Evolutionary conservation across 2,797 vertebrate species (phyloP).

Genomic region (Meriones psammophilus): DNA sequence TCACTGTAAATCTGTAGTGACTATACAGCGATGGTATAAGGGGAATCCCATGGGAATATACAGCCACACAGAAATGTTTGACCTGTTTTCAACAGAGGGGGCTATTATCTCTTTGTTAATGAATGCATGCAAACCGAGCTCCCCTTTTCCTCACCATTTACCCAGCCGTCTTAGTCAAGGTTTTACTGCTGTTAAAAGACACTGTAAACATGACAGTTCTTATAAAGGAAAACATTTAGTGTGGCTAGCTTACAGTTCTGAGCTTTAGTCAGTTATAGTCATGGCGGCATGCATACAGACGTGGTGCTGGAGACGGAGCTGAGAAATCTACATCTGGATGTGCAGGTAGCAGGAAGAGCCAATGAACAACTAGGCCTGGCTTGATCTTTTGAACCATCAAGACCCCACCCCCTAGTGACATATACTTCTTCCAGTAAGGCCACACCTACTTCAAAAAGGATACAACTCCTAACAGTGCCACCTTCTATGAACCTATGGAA

Average conservation of each 20-base stretch:
- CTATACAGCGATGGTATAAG: background rate
- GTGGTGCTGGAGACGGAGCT: background rate
- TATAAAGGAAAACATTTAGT: background rate
- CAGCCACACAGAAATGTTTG: background rate
- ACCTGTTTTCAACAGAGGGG: background rate
- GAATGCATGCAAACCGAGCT: background rate
- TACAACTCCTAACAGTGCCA: background rate
- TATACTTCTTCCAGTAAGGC: background rate
- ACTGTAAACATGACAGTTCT: background rate
- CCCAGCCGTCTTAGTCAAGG: background rate
- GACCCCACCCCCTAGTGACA: fast-evolving
- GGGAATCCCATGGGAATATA: background rate
- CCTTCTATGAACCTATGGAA: background rate
- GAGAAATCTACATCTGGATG: background rate
- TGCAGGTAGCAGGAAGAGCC: background rate
- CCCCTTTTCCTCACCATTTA: background rate
- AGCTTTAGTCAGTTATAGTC: background rate
- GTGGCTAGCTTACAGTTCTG: background rate
- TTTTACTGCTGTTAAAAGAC: background rate
- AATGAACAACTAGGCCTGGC: background rate
- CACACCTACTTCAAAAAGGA: background rate
- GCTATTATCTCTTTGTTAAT: background rate
- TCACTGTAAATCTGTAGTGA: background rate
- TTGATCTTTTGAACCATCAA: background rate
- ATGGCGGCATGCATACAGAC: background rate